These are phyloP conservation scores for Otolemur crassicaudatus DNA, from an alignment of 2,797 vertebrate genomes.

Conservation along the genomic window DNA sequence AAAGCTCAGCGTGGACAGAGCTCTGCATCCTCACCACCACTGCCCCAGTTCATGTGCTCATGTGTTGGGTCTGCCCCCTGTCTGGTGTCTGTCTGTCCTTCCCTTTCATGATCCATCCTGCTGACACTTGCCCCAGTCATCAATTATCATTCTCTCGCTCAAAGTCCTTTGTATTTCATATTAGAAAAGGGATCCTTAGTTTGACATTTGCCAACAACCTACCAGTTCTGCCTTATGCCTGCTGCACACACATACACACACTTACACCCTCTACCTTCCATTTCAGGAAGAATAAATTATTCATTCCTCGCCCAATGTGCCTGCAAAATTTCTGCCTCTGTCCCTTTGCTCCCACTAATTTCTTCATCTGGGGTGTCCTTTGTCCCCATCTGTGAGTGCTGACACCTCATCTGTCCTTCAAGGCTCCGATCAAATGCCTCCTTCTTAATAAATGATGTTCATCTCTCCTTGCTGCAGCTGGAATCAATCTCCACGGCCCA, in stretches of 20 bases:
- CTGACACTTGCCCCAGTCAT: neutral
- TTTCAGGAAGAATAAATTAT: slow-evolving; percentile 5
- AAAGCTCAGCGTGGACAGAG: neutral
- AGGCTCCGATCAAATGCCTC: neutral
- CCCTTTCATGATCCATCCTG: neutral
- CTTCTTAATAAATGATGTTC: neutral
- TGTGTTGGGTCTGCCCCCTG: neutral
- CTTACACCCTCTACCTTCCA: neutral
- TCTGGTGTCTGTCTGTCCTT: neutral
- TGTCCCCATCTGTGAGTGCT: neutral
- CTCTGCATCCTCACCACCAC: neutral
- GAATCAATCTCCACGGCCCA: neutral
- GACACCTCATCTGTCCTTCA: neutral
- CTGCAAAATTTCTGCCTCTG: neutral
- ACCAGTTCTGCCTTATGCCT: neutral
- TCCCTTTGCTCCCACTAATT: neutral
- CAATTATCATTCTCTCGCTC: neutral
- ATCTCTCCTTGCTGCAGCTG: neutral
- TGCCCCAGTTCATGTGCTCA: neutral
- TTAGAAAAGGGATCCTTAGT: neutral
- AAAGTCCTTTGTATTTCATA: neutral
- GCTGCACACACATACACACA: too few species aligned
- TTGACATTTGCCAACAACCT: neutral
- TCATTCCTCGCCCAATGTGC: neutral
- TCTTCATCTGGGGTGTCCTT: neutral